phyloP scores from a whole-genome alignment of 2,797 vertebrate species.

The Carcharodon carcharias region DNA sequence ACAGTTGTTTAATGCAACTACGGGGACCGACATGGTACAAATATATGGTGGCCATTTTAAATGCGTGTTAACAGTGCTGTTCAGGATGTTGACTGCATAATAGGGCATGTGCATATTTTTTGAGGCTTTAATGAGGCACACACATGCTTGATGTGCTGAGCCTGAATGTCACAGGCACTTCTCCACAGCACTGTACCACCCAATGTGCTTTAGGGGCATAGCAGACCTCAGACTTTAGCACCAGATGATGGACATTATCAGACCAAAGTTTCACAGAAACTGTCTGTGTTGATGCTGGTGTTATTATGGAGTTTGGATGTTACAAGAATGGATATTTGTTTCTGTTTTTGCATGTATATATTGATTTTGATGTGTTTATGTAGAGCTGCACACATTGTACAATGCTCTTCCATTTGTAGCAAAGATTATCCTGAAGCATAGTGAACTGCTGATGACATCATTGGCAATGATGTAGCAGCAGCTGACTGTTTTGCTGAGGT shows the following conservation, averaged over 20 bases:
- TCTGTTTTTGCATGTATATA: not conserved
- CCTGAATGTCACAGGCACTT: not conserved
- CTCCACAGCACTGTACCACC: not conserved
- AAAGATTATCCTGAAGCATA: not conserved
- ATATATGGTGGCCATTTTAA: not conserved
- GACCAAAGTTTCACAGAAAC: not conserved
- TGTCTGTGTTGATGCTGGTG: not conserved
- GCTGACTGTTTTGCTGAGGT: constrained; percentile 21
- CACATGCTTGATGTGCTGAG: not conserved
- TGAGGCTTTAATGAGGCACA: no score
- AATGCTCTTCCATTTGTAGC: not conserved
- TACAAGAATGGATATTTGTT: not conserved
- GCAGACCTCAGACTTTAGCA: not conserved
- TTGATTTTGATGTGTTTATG: not conserved
- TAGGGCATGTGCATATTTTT: not conserved
- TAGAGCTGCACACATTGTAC: no score
- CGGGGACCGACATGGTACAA: not conserved
- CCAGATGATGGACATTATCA: not conserved
- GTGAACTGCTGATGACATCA: not conserved
- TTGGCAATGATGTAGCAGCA: constrained; percentile 10
- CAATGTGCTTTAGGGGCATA: not conserved
- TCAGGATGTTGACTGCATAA: not conserved
- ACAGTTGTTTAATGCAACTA: not conserved
- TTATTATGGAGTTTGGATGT: not conserved
- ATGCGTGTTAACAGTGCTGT: not conserved